Evolutionary conservation across 1,140 invertebrate species (phyloP).

Genomic region (Laupala kohalensis): DNA sequence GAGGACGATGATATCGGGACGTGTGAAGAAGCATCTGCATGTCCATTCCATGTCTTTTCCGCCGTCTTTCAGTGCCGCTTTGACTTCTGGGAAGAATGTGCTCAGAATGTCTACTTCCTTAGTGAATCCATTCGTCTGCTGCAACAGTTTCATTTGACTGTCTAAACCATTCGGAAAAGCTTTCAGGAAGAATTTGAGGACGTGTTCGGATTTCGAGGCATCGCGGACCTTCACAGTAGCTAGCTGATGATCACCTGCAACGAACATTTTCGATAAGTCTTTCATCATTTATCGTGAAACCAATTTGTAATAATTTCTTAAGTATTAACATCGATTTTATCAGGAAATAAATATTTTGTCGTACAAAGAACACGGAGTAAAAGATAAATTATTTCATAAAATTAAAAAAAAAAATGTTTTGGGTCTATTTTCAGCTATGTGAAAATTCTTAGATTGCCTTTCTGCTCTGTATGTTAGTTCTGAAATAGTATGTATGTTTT

Average conservation of each 20-base stretch:
- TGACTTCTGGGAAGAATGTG: slow-evolving; percentile 3
- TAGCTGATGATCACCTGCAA: not conserved
- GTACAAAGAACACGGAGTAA: no score
- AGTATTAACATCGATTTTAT: no score
- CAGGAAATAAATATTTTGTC: no score
- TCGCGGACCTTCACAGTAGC: not conserved
- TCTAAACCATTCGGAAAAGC: not conserved
- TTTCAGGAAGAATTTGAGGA: slow-evolving; percentile 8
- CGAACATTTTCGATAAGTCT: no score
- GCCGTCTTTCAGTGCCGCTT: not conserved
- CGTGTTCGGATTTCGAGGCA: not conserved
- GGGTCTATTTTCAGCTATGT: no score
- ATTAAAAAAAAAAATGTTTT: no score
- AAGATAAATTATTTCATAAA: no score
- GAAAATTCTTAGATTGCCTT: no score
- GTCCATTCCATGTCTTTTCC: not conserved
- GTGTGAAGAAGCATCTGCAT: slow-evolving; percentile 2
- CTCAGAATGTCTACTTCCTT: slow-evolving; percentile 5
- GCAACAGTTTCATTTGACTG: not conserved
- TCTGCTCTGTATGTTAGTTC: no score
- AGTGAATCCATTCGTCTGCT: slow-evolving; percentile 1
- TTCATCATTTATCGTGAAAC: no score
- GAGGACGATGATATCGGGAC: slow-evolving; percentile 5
- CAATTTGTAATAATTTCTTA: no score
- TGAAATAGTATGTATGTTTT: no score